Evolutionary conservation across 2,113 vertebrate species (phyloP).

Genomic region (Oreochromis niloticus): DNA sequence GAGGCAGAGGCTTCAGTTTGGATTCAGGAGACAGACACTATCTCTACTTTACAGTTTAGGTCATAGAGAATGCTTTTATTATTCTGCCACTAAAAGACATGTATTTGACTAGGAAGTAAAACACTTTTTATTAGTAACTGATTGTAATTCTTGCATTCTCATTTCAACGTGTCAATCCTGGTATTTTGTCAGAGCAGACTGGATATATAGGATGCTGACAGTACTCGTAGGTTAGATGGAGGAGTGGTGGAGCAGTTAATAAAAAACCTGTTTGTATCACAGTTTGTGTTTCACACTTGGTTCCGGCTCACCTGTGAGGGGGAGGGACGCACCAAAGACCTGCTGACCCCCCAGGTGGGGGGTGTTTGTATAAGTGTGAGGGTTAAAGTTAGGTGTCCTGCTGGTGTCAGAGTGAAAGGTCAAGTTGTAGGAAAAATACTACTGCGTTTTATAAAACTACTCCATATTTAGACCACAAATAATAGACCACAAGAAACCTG

Average conservation of each 20-base stretch:
- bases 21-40: neutral
- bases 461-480: neutral
- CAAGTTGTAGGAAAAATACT: neutral
- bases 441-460: neutral
- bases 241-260: neutral
- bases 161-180: neutral
- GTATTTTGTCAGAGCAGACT: accelerated
- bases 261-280: neutral
- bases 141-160: neutral
- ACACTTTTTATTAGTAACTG: neutral
- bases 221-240: neutral
- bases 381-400: neutral
- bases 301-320: neutral
- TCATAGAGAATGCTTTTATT: neutral
- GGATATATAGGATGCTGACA: neutral
- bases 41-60: neutral
- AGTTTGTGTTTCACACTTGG: neutral
- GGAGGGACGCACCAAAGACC: neutral
- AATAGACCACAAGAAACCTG: neutral
- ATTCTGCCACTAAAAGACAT: accelerated
- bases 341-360: neutral
- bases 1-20: neutral
- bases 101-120: neutral
- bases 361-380: neutral
- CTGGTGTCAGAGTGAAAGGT: neutral